Evolutionary conservation across 2,113 vertebrate genomes (phyloP).

Genomic region (Myiagra hebetior): DNA sequence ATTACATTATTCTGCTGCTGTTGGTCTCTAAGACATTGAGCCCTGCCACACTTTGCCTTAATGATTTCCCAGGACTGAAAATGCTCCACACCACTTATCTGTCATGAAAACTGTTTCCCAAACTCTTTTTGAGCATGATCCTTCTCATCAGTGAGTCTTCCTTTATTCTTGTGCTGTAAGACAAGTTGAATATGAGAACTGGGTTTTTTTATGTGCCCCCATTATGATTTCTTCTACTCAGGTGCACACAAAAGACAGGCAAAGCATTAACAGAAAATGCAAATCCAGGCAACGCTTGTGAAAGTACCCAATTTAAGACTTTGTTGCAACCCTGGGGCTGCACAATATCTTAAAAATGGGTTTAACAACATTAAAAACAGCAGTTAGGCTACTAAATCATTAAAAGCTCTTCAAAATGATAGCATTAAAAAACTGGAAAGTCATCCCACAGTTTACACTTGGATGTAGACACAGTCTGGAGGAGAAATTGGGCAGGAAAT

Average conservation of each 20-base stretch:
- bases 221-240: rapidly evolving
- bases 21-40: not conserved
- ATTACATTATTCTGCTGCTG: not conserved
- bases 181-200: not conserved
- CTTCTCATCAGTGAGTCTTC: not conserved
- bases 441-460: not conserved
- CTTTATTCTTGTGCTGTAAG: not conserved
- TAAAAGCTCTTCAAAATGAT: not conserved
- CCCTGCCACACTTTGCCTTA: not conserved
- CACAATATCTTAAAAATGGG: not conserved
- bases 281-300: not conserved
- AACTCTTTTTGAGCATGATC: not conserved
- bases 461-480: not conserved
- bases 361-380: not conserved
- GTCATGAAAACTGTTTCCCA: not conserved
- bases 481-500: not conserved
- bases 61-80: not conserved
- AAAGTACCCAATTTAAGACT: not conserved
- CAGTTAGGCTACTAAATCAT: not conserved
- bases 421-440: not conserved
- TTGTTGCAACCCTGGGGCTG: not conserved
- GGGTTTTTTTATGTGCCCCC: not conserved
- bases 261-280: not conserved
- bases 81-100: not conserved
- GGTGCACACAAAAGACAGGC: not conserved